Conservation (phyloP, 2,888 invertebrate species). For the Colletes collaris region DNA sequence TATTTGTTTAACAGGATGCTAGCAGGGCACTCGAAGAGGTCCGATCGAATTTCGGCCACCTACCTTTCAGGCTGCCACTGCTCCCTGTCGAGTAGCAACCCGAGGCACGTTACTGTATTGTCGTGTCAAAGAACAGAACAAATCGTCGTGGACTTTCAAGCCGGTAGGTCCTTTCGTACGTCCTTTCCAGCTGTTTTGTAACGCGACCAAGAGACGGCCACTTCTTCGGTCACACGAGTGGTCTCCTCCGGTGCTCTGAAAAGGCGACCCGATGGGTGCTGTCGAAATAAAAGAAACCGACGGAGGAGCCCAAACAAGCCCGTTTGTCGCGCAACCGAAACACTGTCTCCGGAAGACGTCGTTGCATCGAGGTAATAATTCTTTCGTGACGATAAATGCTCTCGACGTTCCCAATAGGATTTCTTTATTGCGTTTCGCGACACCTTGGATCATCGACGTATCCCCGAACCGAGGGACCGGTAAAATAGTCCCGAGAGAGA, state of each 20-base stretch:
- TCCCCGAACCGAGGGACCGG: slow-evolving; percentile 19
- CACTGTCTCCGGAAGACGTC: background rate
- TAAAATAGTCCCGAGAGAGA: slow-evolving; percentile 34
- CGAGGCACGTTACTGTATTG: background rate
- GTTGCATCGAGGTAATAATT: slow-evolving; percentile 10
- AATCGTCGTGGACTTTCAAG: slow-evolving; percentile 15
- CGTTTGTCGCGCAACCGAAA: slow-evolving; percentile 46
- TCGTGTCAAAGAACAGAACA: slow-evolving; percentile 19
- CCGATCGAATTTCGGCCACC: no score
- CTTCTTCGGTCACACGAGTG: slow-evolving; percentile 55
- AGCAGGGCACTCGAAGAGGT: no score
- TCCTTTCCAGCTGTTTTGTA: slow-evolving; percentile 33
- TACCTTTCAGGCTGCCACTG: no score
- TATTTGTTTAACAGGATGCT: no score
- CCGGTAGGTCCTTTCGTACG: background rate
- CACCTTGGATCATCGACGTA: slow-evolving; percentile 4
- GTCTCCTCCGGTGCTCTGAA: slow-evolving; percentile 42
- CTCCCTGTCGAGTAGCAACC: no score
- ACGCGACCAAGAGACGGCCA: slow-evolving; percentile 33
- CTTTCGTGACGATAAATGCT: slow-evolving; percentile 5
- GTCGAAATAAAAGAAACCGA: slow-evolving; percentile 66
- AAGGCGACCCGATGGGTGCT: slow-evolving; percentile 66
- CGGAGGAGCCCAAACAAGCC: slow-evolving; percentile 67
- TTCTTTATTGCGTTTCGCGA: slow-evolving; percentile 24
- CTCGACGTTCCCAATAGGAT: background rate